Conservation (phyloP, 2,888 invertebrate genomes). For the Eutolmus rufibarbis region DNA sequence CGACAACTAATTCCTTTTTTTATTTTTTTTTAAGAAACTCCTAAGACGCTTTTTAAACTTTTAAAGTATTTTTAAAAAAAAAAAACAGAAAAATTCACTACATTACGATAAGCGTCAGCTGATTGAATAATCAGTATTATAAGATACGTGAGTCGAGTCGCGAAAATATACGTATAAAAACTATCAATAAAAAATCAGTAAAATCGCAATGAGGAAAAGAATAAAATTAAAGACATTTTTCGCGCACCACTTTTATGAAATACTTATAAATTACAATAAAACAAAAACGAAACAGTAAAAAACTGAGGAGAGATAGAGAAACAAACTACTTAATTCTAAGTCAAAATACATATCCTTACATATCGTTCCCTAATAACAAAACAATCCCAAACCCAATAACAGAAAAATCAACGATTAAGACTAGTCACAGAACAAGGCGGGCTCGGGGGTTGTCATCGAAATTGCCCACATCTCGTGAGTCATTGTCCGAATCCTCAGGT, state of each 20-base stretch:
- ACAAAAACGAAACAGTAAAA: neutral
- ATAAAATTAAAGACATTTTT: neutral
- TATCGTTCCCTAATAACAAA: neutral
- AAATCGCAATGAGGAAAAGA: neutral
- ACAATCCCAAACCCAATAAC: conserved; percentile 1
- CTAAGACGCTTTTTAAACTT: no score
- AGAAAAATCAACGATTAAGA: neutral
- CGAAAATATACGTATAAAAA: no score
- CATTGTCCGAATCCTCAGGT: conserved; percentile 51
- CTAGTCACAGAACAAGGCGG: conserved; percentile 55
- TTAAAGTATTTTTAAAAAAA: no score
- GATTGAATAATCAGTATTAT: no score
- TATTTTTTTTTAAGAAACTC: no score
- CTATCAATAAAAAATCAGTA: no score
- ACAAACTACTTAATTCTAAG: neutral
- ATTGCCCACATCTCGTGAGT: conserved; percentile 53
- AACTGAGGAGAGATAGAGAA: neutral
- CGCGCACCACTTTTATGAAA: neutral
- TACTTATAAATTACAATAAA: neutral
- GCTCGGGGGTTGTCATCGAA: conserved; percentile 56
- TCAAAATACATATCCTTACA: neutral
- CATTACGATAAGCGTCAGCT: no score
- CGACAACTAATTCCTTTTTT: no score
- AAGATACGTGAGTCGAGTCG: no score
- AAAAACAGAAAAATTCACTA: no score